A percentile compares a stretch with the other conserved stretches of the same genome.
Evolutionary conservation across 2,888 invertebrate genomes (phyloP).

Genomic region (Apoderus coryli): DNA sequence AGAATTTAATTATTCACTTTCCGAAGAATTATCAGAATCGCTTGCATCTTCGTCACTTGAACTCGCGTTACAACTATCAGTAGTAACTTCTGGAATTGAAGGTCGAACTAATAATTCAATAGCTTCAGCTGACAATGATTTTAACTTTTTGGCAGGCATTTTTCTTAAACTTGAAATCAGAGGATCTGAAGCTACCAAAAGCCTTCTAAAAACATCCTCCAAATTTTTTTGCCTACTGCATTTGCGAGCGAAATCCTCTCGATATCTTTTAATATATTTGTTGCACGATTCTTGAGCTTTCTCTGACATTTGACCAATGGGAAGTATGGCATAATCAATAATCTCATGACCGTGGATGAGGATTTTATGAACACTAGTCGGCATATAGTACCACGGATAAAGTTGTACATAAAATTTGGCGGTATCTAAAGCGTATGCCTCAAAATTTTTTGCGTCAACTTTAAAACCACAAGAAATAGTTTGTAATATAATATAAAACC

Average conservation of each 20-base stretch:
- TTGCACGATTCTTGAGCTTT: slow-evolving; percentile 20
- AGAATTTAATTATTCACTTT: too few relatives aligned
- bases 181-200: slow-evolving; percentile 6
- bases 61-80: too few relatives aligned
- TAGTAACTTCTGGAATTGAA: too few relatives aligned
- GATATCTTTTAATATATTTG: too few relatives aligned
- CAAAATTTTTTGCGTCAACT: too few relatives aligned
- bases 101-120: too few relatives aligned
- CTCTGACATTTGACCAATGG: slow-evolving; percentile 17
- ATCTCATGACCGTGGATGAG: slow-evolving; percentile 22
- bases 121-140: too few relatives aligned
- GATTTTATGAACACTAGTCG: slow-evolving; percentile 22
- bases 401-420: slow-evolving; percentile 14
- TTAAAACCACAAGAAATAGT: slow-evolving; percentile 4
- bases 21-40: too few relatives aligned
- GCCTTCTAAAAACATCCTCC: slow-evolving; percentile 7
- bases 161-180: slow-evolving; percentile 2
- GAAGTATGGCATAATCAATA: slow-evolving; percentile 20
- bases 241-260: too few relatives aligned
- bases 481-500: slow-evolving; percentile 9
- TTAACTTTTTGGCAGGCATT: too few relatives aligned
- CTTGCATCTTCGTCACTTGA: too few relatives aligned
- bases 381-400: slow-evolving; percentile 24
- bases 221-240: too few relatives aligned
- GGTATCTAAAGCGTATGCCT: slow-evolving; percentile 10